These are phyloP conservation scores for Drosophila persimilis DNA, from an alignment of 1,140 invertebrate genomes.

Conservation along the genomic window DNA sequence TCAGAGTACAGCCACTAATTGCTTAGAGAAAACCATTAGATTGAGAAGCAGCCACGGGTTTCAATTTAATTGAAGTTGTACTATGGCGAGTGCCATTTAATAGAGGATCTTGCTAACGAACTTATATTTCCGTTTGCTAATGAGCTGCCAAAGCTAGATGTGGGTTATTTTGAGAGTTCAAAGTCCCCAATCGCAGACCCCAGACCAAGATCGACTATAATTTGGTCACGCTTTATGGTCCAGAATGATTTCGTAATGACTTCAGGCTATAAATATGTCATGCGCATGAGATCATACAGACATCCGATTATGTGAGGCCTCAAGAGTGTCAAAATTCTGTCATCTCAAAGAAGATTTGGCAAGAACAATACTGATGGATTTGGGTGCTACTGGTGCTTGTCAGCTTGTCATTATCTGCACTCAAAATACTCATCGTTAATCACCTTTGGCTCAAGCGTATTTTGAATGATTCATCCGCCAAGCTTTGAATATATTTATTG, in stretches of 20 bases:
- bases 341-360: slow-evolving; percentile 8
- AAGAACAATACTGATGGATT: slow-evolving; percentile 10
- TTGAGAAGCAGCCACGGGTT: slow-evolving; percentile 1
- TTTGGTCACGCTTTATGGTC: slow-evolving; percentile 41
- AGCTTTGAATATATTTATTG: slow-evolving; percentile 16
- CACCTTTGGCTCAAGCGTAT: slow-evolving; percentile 29
- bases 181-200: background rate
- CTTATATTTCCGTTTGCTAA: slow-evolving; percentile 32
- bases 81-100: slow-evolving; percentile 25
- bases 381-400: background rate
- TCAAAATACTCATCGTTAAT: slow-evolving; percentile 36
- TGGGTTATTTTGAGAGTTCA: slow-evolving; percentile 7
- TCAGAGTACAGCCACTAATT: slow-evolving; percentile 5
- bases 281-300: slow-evolving; percentile 37
- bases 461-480: slow-evolving; percentile 38
- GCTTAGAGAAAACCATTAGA: slow-evolving; percentile 22
- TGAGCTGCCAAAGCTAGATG: slow-evolving; percentile 6
- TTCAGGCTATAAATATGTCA: slow-evolving; percentile 29
- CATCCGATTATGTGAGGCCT: background rate
- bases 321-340: slow-evolving; percentile 19
- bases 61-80: slow-evolving; percentile 22
- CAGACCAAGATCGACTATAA: background rate
- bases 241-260: slow-evolving; percentile 25
- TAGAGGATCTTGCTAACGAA: slow-evolving; percentile 10
- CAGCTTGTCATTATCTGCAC: slow-evolving; percentile 30